Percentiles rank a stretch among this genome's conserved stretches.
phyloP scores from a whole-genome alignment of 30 jellyfish, hydroid and myxozoan genomes.

The Turritopsis dohrnii region DNA sequence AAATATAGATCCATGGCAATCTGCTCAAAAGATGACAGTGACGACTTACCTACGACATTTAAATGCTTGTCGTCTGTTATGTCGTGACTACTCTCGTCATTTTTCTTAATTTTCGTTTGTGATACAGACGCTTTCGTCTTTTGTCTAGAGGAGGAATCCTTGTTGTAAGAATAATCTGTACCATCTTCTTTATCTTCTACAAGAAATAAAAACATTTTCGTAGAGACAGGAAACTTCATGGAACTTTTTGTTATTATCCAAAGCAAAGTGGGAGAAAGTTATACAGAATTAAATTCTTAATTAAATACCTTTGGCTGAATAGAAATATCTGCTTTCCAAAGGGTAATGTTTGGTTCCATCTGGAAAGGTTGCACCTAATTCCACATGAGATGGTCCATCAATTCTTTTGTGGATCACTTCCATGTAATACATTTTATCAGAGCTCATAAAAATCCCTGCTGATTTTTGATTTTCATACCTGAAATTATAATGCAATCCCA shows the following conservation, averaged over 20 bases:
- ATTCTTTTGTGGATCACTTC: slow-evolving; percentile 80
- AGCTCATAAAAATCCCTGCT: slow-evolving; percentile 36
- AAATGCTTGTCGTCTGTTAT: not conserved
- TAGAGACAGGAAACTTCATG: not conserved
- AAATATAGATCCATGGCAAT: too few species aligned
- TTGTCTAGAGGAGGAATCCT: not conserved
- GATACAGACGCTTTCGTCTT: not conserved
- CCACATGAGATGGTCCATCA: slow-evolving; percentile 62
- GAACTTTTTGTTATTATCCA: not conserved
- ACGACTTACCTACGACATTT: not conserved
- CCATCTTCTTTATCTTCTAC: not conserved
- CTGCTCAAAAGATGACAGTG: not conserved
- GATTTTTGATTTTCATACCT: slow-evolving; percentile 78
- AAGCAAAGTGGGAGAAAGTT: not conserved
- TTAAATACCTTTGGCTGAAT: slow-evolving; percentile 51
- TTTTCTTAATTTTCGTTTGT: not conserved
- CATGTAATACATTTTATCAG: slow-evolving; percentile 57
- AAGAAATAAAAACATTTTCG: not conserved
- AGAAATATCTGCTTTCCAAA: slow-evolving; percentile 41
- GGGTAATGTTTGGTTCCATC: slow-evolving; percentile 68
- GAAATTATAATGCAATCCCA: not conserved
- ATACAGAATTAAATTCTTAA: too few species aligned
- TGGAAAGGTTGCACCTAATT: slow-evolving; percentile 78
- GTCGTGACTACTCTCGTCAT: not conserved
- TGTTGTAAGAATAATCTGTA: not conserved